A percentile compares a stretch with the other conserved stretches of the same genome.
These are phyloP conservation scores for Danaus chrysippus DNA, from an alignment of 2,888 invertebrate species.

Conservation along the genomic window DNA sequence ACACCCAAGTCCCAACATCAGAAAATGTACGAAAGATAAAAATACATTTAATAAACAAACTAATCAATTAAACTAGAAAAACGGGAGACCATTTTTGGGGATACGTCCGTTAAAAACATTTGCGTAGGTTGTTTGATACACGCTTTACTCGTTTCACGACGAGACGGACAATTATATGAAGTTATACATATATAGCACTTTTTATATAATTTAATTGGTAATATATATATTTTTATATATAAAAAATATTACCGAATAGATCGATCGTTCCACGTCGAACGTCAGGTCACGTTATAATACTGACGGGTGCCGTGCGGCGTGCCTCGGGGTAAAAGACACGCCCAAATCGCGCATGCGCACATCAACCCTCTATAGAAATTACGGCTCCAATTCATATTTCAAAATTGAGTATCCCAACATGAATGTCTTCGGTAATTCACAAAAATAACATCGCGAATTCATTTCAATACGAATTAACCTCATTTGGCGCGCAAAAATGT, in stretches of 20 bases:
- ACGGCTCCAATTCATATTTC: conserved; percentile 12
- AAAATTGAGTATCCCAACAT: conserved; percentile 13
- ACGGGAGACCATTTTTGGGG: conserved; percentile 24
- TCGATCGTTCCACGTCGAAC: conserved; percentile 33
- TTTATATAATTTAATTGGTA: neutral
- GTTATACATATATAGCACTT: neutral
- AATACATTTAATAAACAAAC: conserved; percentile 25
- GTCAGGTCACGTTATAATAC: conserved; percentile 53
- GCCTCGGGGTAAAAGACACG: conserved; percentile 55
- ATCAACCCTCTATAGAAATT: conserved; percentile 22
- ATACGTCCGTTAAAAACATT: conserved; percentile 30
- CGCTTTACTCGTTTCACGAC: neutral
- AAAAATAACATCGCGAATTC: too few relatives aligned
- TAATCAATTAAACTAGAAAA: conserved; percentile 39
- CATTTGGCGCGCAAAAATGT: too few relatives aligned
- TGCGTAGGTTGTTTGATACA: conserved; percentile 43
- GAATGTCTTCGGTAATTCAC: neutral
- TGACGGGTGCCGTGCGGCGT: conserved; percentile 46
- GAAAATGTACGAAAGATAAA: neutral
- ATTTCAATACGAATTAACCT: too few relatives aligned
- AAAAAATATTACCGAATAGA: conserved; percentile 31
- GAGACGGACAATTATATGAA: neutral
- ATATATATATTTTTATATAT: neutral
- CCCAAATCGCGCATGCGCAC: conserved; percentile 70
- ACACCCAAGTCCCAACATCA: conserved; percentile 5